phyloP scores from a whole-genome alignment of 1,140 invertebrate species.

The Diachasma alloeum region DNA sequence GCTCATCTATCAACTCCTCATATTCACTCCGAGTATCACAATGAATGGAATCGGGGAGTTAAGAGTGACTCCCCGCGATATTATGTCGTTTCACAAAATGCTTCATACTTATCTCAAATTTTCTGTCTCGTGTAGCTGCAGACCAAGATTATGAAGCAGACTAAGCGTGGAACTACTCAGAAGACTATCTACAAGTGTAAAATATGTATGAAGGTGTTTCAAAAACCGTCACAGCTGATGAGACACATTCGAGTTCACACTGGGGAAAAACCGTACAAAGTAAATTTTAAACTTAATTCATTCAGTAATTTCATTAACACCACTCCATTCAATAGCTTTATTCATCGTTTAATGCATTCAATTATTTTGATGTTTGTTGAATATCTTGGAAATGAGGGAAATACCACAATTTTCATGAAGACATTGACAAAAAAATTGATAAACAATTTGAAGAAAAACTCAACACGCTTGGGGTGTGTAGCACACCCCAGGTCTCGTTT shows the following conservation, averaged over 20 bases:
- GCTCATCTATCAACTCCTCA: neutral
- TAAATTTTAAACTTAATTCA: conserved; percentile 39
- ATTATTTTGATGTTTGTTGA: too few species aligned
- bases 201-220: conserved; percentile 67
- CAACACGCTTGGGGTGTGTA: too few species aligned
- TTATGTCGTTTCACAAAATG: neutral
- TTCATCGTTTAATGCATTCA: too few species aligned
- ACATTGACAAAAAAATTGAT: too few species aligned
- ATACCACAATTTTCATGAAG: too few species aligned
- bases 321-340: too few species aligned
- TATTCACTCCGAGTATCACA: neutral
- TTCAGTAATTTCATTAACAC: too few species aligned
- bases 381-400: too few species aligned
- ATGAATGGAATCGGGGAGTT: neutral
- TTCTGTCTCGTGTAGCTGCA: conserved; percentile 38
- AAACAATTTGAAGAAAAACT: too few species aligned
- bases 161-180: conserved; percentile 50
- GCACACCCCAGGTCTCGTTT: too few species aligned
- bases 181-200: conserved; percentile 63
- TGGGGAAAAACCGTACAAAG: conserved; percentile 72
- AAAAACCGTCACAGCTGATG: conserved; percentile 69
- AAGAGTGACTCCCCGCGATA: neutral
- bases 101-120: neutral
- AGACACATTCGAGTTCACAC: conserved; percentile 72
- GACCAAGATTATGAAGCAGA: conserved; percentile 52